These are phyloP conservation scores for Xestia c-nigrum DNA, from an alignment of 2,888 invertebrate genomes.

Conservation along the genomic window DNA sequence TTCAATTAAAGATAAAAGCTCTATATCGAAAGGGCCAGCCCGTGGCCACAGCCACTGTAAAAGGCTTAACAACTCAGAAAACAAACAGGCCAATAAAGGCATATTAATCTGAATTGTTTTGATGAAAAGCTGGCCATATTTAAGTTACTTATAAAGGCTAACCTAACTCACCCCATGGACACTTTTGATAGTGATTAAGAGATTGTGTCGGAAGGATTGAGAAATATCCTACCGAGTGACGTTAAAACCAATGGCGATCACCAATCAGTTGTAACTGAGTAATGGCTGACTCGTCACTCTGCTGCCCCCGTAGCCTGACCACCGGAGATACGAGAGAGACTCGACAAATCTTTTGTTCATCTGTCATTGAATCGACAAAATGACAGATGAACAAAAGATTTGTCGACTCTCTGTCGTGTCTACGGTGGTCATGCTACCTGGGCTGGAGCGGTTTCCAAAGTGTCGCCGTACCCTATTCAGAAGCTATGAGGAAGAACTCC, in stretches of 20 bases:
- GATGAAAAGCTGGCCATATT: conserved; percentile 6
- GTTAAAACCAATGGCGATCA: conserved; percentile 15
- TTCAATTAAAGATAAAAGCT: conserved; percentile 60
- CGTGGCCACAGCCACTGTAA: conserved; percentile 19
- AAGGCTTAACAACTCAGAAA: conserved; percentile 32
- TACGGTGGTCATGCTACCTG: too few relatives aligned
- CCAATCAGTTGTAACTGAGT: conserved; percentile 13
- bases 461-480: neutral
- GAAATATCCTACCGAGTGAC: conserved; percentile 2
- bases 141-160: conserved; percentile 1
- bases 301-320: too few relatives aligned
- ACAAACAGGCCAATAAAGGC: conserved; percentile 23
- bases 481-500: neutral
- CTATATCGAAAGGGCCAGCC: conserved; percentile 13
- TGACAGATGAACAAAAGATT: too few relatives aligned
- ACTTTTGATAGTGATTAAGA: conserved; percentile 2
- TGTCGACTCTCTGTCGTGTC: too few relatives aligned
- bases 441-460: neutral
- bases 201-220: conserved; percentile 14
- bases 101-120: conserved; percentile 13
- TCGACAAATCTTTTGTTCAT: too few relatives aligned
- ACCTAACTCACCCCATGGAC: conserved; percentile 1
- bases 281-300: neutral
- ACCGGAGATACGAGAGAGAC: too few relatives aligned
- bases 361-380: too few relatives aligned